A percentile compares a stretch with the other conserved stretches of the same genome.
Evolutionary conservation across 1,140 invertebrate species (phyloP).

Genomic region (Drosophila insularis): DNA sequence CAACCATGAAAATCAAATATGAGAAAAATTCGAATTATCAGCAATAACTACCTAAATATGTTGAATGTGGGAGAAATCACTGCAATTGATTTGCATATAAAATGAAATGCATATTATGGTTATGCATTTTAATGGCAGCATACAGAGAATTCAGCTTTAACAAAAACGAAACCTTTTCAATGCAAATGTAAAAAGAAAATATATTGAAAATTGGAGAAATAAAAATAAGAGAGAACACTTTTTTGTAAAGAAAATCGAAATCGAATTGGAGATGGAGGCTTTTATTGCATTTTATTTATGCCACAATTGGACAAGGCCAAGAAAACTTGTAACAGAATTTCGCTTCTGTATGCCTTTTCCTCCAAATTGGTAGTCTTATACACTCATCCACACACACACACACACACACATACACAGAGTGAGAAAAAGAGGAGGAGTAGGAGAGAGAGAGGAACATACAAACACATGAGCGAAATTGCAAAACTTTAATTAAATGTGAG

Average conservation of each 20-base stretch:
- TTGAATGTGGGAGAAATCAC: background rate
- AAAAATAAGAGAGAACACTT: conserved; percentile 7
- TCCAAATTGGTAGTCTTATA: conserved; percentile 38
- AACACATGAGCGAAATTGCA: conserved; percentile 23
- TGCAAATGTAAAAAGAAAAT: conserved; percentile 43
- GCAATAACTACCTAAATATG: conserved; percentile 9
- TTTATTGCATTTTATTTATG: conserved; percentile 65
- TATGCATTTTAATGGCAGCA: conserved; percentile 51
- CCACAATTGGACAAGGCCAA: conserved; percentile 42
- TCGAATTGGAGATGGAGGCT: conserved; percentile 7
- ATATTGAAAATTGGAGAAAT: conserved; percentile 36
- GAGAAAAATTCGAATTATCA: background rate
- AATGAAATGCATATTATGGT: conserved; percentile 52
- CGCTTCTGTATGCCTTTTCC: conserved; percentile 38
- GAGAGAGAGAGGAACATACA: background rate
- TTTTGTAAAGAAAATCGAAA: conserved; percentile 15
- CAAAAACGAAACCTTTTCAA: conserved; percentile 28
- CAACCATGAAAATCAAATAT: background rate
- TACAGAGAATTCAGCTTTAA: conserved; percentile 20
- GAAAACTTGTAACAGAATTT: conserved; percentile 42
- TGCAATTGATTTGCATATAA: conserved; percentile 45
- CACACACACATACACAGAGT: too few species aligned
- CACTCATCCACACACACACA: background rate
- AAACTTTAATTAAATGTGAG: conserved; percentile 60
- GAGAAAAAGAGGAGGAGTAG: too few species aligned